These are phyloP conservation scores for Matsumyia berberina DNA, from an alignment of 2,888 invertebrate genomes.

Conservation along the genomic window DNA sequence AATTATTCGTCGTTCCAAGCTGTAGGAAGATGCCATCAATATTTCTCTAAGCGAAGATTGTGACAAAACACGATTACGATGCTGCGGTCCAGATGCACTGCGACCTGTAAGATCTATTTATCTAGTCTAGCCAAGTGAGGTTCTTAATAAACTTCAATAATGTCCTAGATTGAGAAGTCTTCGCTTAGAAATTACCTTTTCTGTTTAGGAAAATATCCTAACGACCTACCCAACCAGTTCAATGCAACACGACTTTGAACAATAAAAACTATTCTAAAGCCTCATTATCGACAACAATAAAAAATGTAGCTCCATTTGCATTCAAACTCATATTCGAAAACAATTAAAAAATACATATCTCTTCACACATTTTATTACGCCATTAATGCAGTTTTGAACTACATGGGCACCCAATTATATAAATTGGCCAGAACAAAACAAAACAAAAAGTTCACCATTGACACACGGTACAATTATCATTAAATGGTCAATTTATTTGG, in stretches of 20 bases:
- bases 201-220: no score
- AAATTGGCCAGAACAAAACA: not conserved
- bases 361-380: slow-evolving; percentile 35
- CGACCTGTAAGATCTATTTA: no score
- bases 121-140: no score
- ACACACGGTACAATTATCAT: slow-evolving; percentile 39
- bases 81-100: no score
- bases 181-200: no score
- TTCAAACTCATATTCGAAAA: slow-evolving; percentile 8
- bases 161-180: no score
- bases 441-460: not conserved
- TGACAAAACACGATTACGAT: no score
- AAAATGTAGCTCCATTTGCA: slow-evolving; percentile 11
- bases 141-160: no score
- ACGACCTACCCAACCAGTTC: not conserved
- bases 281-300: slow-evolving; percentile 16
- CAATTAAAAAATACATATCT: not conserved
- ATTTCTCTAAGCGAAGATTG: no score
- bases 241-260: not conserved
- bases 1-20: no score
- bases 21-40: no score
- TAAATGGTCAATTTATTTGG: slow-evolving; percentile 58
- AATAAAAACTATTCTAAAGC: not conserved
- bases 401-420: slow-evolving; percentile 6
- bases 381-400: slow-evolving; percentile 37